phyloP scores from a whole-genome alignment of 2,797 vertebrate genomes.

The Pantherophis vulpinus region DNA sequence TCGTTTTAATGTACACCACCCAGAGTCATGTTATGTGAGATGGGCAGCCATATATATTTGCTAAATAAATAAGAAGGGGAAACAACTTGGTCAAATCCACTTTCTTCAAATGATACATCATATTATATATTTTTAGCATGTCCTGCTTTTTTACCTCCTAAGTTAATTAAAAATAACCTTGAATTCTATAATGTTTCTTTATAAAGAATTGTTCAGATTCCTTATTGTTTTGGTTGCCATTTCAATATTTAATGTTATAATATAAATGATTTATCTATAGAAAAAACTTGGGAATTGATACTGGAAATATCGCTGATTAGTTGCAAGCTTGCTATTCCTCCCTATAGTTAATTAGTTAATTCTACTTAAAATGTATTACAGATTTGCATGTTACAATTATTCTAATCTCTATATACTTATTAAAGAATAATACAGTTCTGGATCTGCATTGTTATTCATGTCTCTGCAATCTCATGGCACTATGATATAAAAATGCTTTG shows the following conservation, averaged over 20 bases:
- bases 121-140: background rate
- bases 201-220: background rate
- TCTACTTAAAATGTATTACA: background rate
- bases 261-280: background rate
- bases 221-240: background rate
- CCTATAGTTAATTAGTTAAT: background rate
- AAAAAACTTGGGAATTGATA: background rate
- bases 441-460: background rate
- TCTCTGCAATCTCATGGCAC: background rate
- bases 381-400: background rate
- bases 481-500: background rate
- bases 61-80: background rate
- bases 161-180: background rate
- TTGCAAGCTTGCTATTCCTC: background rate
- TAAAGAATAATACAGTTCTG: background rate
- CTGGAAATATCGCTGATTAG: background rate
- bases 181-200: background rate
- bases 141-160: background rate
- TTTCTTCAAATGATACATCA: background rate
- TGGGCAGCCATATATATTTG: background rate
- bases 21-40: background rate
- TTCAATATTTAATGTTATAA: background rate
- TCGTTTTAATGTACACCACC: background rate
- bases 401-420: background rate
- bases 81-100: background rate